These are phyloP conservation scores for Actias luna DNA, from an alignment of 2,888 invertebrate genomes.

Conservation along the genomic window DNA sequence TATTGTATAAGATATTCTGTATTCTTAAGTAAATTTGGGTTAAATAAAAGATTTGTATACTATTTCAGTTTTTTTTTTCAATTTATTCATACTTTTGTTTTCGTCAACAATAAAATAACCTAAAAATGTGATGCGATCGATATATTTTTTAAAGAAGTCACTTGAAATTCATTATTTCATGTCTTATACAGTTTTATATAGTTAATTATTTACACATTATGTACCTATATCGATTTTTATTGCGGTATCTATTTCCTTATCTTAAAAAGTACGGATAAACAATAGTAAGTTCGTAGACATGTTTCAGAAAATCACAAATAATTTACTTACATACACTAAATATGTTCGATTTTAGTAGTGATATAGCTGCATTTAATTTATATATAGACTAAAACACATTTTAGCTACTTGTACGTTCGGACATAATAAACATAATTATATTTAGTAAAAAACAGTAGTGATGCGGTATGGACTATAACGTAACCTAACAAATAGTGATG, in stretches of 20 bases:
- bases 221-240: neutral
- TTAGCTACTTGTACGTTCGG: too few relatives aligned
- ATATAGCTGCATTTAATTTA: too few relatives aligned
- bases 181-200: neutral
- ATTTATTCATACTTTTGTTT: slow-evolving; percentile 68
- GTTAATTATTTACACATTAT: neutral
- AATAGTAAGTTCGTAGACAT: neutral
- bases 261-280: neutral
- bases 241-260: neutral
- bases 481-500: too few relatives aligned
- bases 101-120: slow-evolving; percentile 60
- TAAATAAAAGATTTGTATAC: slow-evolving; percentile 55
- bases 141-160: neutral
- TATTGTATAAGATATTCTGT: neutral
- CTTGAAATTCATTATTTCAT: slow-evolving; percentile 4
- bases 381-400: too few relatives aligned
- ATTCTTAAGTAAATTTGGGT: neutral
- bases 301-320: neutral
- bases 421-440: too few relatives aligned
- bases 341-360: neutral
- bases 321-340: neutral
- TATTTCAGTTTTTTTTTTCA: slow-evolving; percentile 62
- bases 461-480: too few relatives aligned
- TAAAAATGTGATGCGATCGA: slow-evolving; percentile 27
- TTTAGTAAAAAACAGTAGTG: too few relatives aligned